Conservation (phyloP, 2,797 vertebrate species). For the Gila robusta region DNA sequence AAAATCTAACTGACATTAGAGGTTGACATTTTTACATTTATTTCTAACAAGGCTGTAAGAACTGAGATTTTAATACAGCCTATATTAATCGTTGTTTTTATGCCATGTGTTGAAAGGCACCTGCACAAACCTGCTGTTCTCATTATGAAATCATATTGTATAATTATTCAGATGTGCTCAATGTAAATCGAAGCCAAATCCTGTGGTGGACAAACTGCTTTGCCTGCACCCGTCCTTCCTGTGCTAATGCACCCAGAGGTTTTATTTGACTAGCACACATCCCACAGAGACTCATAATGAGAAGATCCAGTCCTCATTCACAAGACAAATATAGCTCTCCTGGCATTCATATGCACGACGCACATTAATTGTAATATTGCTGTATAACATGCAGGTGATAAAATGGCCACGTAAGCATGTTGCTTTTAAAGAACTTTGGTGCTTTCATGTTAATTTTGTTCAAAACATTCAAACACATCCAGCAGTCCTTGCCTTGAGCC, state of each 20-base stretch:
- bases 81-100: neutral
- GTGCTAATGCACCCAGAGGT: constrained; percentile 25
- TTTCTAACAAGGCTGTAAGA: neutral
- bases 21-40: neutral
- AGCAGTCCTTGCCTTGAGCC: constrained; percentile 11
- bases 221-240: constrained; percentile 40
- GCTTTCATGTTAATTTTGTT: constrained; percentile 5
- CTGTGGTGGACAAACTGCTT: constrained; percentile 11
- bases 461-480: constrained; percentile 14
- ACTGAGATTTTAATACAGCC: neutral
- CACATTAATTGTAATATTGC: neutral
- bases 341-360: neutral
- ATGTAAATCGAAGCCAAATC: constrained; percentile 35
- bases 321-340: constrained; percentile 8
- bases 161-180: constrained; percentile 22
- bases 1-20: neutral
- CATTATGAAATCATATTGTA: neutral
- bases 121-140: neutral
- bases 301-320: constrained; percentile 10
- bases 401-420: neutral
- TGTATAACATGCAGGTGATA: constrained; percentile 18
- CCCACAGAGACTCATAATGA: neutral
- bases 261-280: constrained; percentile 45
- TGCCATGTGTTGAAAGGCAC: neutral
- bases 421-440: neutral